phyloP scores from a whole-genome alignment of 2,888 invertebrate genomes.

The Philereme transversata region DNA sequence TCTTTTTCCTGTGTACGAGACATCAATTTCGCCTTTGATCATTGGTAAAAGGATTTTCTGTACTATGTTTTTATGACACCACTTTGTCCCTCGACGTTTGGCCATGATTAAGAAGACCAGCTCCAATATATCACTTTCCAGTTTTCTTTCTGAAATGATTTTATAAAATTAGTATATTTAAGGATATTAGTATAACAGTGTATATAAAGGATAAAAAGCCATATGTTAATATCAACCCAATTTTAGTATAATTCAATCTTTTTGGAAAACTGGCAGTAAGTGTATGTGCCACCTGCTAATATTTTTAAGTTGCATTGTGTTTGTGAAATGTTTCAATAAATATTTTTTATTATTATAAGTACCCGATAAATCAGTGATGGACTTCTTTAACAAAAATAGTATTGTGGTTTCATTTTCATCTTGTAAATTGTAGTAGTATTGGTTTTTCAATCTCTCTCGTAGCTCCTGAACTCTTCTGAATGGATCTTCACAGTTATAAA shows the following conservation, averaged over 20 bases:
- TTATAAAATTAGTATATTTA: background rate
- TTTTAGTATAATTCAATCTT: too few relatives aligned
- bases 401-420: constrained; percentile 73
- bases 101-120: constrained; percentile 66
- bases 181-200: background rate
- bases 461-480: constrained; percentile 62
- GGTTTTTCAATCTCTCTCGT: constrained; percentile 56
- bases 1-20: constrained; percentile 48
- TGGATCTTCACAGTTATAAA: constrained; percentile 70
- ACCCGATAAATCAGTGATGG: constrained; percentile 64
- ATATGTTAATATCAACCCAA: too few relatives aligned
- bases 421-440: constrained; percentile 65
- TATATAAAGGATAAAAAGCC: too few relatives aligned
- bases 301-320: too few relatives aligned
- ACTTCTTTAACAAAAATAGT: constrained; percentile 61
- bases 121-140: constrained; percentile 65
- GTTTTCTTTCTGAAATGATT: constrained; percentile 49
- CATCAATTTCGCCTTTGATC: constrained; percentile 53
- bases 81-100: constrained; percentile 70
- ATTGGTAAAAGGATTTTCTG: constrained; percentile 65
- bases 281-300: too few relatives aligned
- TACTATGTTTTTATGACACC: constrained; percentile 72
- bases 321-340: too few relatives aligned
- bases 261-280: too few relatives aligned
- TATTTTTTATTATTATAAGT: constrained; percentile 20